Base-by-base conservation (phyloP, 1,140 invertebrate species). In the Bombus polaris region DNA sequence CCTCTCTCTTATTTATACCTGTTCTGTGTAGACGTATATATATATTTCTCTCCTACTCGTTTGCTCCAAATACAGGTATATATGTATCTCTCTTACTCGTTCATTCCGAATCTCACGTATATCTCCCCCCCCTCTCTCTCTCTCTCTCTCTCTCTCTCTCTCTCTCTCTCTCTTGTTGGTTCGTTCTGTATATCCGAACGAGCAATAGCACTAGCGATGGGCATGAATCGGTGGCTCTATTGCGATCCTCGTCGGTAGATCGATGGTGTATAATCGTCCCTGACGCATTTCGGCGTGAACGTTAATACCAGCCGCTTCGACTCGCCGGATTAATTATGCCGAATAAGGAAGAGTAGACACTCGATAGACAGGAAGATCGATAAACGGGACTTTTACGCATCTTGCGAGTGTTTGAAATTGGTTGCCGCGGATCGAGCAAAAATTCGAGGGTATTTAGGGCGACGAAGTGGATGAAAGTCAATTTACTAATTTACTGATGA, bases 191-290 rank as follows among this genome's bases (percentile, higher is more conserved):
- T 74, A n/a, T 62, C 47, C 72, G 15, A 42, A 18, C 42, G 42
- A 74, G n/a, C 42, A 44, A 53, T 53, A 53, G 72, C 44, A 25
- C 42, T 32, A 74, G 72, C 72, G 72, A 74, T 74, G 72, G 72
- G 42, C 72, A 74, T 37, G 80, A 82, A 44, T 74, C 53, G 32
- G 39, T 39, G 22, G 28, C 25, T 65, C 2, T 22, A 81, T 77
- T 65, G 42, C 72, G n/a, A 47, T 37, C 42, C 22, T 37, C 22
- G 12, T 32, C 4, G 10, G 9, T 42, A 15, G 32, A 66, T 18
- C 59, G 25, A 44, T 39, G n/a, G 42, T 37, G 28, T 70, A 47
- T 44, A 53, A 57, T 75, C 12, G 70, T n/a, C 25, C 44, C 72
- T 53, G 47, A 28, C 73, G 35, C 35, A 25, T 57, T 28, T 57